Evolutionary conservation across 2,113 vertebrate species (phyloP).

Genomic region (Eulemur macaco): DNA sequence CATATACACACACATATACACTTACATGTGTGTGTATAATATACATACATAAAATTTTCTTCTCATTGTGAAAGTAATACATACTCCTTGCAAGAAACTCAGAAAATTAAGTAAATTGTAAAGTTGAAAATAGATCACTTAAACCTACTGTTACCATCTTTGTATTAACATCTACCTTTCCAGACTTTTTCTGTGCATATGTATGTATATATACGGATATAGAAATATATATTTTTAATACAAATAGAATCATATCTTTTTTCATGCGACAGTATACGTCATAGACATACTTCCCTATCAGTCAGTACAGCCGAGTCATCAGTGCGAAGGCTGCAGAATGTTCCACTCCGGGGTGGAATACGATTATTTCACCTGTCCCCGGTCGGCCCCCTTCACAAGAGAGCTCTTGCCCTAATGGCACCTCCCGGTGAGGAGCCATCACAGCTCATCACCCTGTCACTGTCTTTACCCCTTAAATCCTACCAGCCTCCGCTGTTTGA

Average conservation of each 20-base stretch:
- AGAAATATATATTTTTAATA: not conserved
- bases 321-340: not conserved
- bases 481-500: not conserved
- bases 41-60: not conserved
- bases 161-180: not conserved
- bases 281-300: not conserved
- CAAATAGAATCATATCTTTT: not conserved
- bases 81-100: not conserved
- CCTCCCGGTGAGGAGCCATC: not conserved
- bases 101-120: not conserved
- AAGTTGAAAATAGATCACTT: not conserved
- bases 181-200: not conserved
- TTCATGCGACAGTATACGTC: not conserved
- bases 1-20: no score
- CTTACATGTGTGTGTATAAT: not conserved
- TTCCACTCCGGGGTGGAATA: not conserved
- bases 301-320: not conserved
- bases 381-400: not conserved
- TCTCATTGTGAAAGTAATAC: not conserved
- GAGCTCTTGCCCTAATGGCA: no score
- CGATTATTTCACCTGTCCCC: no score
- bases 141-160: not conserved
- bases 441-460: not conserved
- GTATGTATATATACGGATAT: not conserved
- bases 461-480: not conserved